Conservation (phyloP, 2,888 invertebrate genomes). For the Yponomeuta sedellus region DNA sequence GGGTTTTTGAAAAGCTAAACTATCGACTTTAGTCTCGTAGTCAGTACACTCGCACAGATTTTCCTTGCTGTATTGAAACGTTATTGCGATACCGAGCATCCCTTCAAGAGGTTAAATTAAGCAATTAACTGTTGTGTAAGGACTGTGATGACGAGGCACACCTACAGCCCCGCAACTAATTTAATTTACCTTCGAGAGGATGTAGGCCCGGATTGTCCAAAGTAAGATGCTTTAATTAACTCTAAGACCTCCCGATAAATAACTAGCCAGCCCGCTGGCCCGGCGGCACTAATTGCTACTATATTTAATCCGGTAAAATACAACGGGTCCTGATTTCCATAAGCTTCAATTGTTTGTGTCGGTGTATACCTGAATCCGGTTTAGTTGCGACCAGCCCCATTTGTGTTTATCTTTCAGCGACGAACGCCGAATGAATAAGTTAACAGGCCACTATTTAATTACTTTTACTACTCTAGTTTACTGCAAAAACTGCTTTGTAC, state of each 20-base stretch:
- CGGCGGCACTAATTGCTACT: constrained; percentile 71
- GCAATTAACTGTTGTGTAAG: neutral
- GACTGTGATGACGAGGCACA: neutral
- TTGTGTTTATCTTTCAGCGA: constrained; percentile 56
- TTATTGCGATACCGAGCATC: too few species aligned
- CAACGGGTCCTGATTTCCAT: constrained; percentile 70
- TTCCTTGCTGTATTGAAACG: too few species aligned
- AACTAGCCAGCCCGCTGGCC: constrained; percentile 52
- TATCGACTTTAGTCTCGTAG: too few species aligned
- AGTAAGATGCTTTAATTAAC: constrained; percentile 75
- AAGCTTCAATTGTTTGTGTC: constrained; percentile 71
- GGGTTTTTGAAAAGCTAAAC: too few species aligned
- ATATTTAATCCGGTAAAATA: constrained; percentile 74
- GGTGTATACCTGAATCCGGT: constrained; percentile 56
- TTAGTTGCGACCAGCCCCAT: constrained; percentile 61
- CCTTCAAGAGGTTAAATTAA: neutral
- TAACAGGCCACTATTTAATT: constrained; percentile 33
- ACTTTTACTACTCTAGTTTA: constrained; percentile 24
- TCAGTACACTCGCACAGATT: too few species aligned
- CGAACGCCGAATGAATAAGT: constrained; percentile 51
- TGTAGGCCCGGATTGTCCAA: constrained; percentile 54
- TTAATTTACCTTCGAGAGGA: constrained; percentile 53
- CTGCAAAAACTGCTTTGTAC: neutral
- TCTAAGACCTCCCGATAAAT: constrained; percentile 70
- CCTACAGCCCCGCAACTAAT: constrained; percentile 36